A percentile compares a stretch with the other conserved stretches of the same genome.
Conservation (phyloP, 2,888 invertebrate species). For the Tolmerus cingulatus region DNA sequence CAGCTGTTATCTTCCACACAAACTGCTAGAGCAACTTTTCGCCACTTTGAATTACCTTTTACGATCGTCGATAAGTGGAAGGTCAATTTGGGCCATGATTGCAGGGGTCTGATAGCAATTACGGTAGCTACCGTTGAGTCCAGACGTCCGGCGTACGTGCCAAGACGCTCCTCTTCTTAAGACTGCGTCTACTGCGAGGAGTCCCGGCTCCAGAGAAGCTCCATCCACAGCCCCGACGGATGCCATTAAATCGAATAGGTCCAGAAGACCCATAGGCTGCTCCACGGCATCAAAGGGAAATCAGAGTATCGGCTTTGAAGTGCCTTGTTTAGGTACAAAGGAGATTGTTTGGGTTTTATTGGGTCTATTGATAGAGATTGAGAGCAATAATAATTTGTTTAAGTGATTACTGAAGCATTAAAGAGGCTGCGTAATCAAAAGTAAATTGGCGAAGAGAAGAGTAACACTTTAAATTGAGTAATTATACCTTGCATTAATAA, state of each 20-base stretch:
- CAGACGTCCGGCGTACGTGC: constrained; percentile 4
- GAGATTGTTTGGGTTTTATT: neutral
- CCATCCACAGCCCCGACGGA: neutral
- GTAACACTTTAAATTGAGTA: neutral
- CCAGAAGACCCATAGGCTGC: neutral
- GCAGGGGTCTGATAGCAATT: constrained; percentile 24
- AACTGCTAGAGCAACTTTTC: neutral
- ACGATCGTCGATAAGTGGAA: constrained; percentile 29
- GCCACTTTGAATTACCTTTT: constrained; percentile 21
- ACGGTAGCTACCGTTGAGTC: neutral
- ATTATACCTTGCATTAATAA: neutral
- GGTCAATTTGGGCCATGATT: constrained; percentile 26
- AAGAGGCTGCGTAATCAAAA: neutral
- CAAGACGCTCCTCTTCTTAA: neutral
- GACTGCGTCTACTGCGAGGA: neutral
- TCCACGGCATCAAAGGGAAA: neutral
- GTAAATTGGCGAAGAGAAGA: neutral
- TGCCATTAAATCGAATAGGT: constrained; percentile 12
- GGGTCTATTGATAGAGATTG: neutral
- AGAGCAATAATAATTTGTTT: neutral
- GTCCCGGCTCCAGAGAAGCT: neutral
- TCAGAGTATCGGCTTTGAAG: neutral
- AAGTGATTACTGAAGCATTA: neutral
- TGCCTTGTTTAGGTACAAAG: neutral
- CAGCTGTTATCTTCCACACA: neutral